Base-by-base conservation (phyloP, 2,113 vertebrate species). In the Leucopternis melanops region DNA sequence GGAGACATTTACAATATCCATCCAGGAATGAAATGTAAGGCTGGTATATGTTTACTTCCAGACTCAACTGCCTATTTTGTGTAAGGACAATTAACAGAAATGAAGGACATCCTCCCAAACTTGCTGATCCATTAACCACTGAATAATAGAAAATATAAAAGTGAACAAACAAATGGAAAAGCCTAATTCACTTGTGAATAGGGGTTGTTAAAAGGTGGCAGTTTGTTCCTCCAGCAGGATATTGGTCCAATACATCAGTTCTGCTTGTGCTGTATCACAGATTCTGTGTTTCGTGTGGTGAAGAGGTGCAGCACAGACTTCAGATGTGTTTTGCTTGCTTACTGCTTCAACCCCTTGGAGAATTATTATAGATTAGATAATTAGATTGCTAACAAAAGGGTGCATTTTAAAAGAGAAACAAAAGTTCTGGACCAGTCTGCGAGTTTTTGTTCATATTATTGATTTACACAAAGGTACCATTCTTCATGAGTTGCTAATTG, bases 201-300 rank as follows among this genome's bases (percentile, higher is more conserved):
- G 31, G 16, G 34, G 38, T 6, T 17, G 49, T 34, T 70, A 11
- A 34, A 58, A n/a, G 50, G 62, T n/a, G 62, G 2, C 34, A 22
- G 18, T 3, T n/a, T 21, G 17, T 36, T 81, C 52, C 45, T 77
- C 34, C 63, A 38, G 50, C 25, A 59, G 62, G 29, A 40, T n/a
- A 25, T 10, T 17, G 25, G 34, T 17, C 52, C 52, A 23, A 7
- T 14, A 6, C 38, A 8, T 26, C 32, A 6, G 54, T 38, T 65
- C 20, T 38, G 40, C 45, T 31, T 14, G 23, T 62, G 75, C 54
- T 40, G 36, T 42, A 3, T 7, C 47, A 6, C 22, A 47, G 61
- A 27, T 9, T 18, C 11, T 5, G 17, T 11, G 34, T 8, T 45
- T 44, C 0, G 0, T 13, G n/a, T 5, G 23, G 31, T 5, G 32